These are phyloP conservation scores for Drosophila quinaria DNA, from an alignment of 2,888 invertebrate species.

Conservation along the genomic window DNA sequence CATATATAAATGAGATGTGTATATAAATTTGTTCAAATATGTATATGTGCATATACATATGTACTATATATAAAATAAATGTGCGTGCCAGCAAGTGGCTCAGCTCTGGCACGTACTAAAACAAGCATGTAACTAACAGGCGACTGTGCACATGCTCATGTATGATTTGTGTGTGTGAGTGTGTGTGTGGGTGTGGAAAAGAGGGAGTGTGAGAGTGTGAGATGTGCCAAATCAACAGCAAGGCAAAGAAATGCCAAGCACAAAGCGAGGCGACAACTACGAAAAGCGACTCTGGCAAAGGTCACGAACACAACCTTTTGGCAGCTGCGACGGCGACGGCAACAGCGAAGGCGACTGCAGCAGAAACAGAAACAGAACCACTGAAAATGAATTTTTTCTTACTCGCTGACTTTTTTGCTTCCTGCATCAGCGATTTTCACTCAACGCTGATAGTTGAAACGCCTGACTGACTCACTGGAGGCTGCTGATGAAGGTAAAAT, in stretches of 20 bases:
- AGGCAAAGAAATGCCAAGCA: slow-evolving; percentile 65
- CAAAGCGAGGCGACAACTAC: slow-evolving; percentile 70
- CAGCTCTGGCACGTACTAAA: slow-evolving; percentile 72
- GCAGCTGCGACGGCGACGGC: slow-evolving; percentile 59
- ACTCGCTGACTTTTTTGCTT: slow-evolving; percentile 27
- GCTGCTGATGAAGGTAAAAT: slow-evolving; percentile 60
- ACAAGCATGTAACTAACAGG: slow-evolving; percentile 64
- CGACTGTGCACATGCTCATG: slow-evolving; percentile 19
- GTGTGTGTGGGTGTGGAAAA: not conserved
- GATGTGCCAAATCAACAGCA: slow-evolving; percentile 71
- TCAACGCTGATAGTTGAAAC: slow-evolving; percentile 74
- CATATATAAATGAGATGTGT: slow-evolving; percentile 4
- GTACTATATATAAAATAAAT: slow-evolving; percentile 36
- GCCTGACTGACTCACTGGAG: slow-evolving; percentile 54
- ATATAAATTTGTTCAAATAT: not conserved
- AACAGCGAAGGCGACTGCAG: slow-evolving; percentile 38
- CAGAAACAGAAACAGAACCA: slow-evolving; percentile 18
- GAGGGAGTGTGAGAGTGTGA: slow-evolving; percentile 2
- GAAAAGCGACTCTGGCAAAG: slow-evolving; percentile 70
- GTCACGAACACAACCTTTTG: slow-evolving; percentile 80
- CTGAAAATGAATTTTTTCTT: slow-evolving; percentile 56
- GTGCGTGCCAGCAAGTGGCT: slow-evolving; percentile 75
- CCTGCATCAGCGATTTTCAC: slow-evolving; percentile 77
- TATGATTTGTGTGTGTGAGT: slow-evolving; percentile 22
- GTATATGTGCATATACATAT: not conserved